Percentiles rank a stretch among this genome's conserved stretches.
phyloP scores from a whole-genome alignment of 2,888 invertebrate genomes.

The Dugesia japonica region DNA sequence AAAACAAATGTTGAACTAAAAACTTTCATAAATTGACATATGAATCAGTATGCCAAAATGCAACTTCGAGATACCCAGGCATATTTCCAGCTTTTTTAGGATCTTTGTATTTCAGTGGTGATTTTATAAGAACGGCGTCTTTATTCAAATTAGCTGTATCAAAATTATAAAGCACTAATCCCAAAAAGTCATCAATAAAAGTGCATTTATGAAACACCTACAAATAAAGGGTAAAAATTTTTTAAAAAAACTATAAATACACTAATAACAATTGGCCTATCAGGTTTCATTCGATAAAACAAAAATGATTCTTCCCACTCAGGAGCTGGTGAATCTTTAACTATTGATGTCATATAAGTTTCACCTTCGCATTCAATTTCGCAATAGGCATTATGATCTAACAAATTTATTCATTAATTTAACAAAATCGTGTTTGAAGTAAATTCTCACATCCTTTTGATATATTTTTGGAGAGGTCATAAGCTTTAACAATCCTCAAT shows the following conservation, averaged over 20 bases:
- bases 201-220: conserved; percentile 3
- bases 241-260: background rate
- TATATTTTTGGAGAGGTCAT: background rate
- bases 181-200: background rate
- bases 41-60: conserved; percentile 5
- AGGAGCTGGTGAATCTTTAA: background rate
- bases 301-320: background rate
- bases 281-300: background rate
- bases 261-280: background rate
- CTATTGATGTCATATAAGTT: background rate
- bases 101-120: background rate
- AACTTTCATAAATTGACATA: background rate
- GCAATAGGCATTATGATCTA: conserved; percentile 2
- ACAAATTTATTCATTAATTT: too few species aligned
- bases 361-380: conserved; percentile 3
- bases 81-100: background rate
- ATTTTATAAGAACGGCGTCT: background rate
- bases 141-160: background rate
- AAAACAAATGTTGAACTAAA: background rate
- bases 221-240: background rate
- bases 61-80: background rate
- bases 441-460: conserved; percentile 4
- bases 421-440: too few species aligned
- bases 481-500: background rate
- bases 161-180: background rate